Percentiles rank a stretch among this genome's conserved stretches.
Evolutionary conservation across 1,140 invertebrate species (phyloP).

Genomic region (Fragariocoptes setiger): DNA sequence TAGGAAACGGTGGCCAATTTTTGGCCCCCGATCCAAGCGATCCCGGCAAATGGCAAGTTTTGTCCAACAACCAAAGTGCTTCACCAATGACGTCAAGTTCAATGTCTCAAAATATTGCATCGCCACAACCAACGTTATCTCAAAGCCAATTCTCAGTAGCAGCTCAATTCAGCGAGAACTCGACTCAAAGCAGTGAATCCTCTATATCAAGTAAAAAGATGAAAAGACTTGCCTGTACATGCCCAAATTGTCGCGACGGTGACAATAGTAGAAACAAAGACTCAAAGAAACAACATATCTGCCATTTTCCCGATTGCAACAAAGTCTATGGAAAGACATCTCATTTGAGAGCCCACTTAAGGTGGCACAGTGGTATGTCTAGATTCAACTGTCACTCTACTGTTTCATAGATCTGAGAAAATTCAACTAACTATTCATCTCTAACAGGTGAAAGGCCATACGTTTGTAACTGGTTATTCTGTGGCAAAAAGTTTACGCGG

Average conservation of each 20-base stretch:
- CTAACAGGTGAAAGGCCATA: constrained; percentile 53
- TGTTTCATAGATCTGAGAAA: too few species aligned
- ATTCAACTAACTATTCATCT: too few species aligned
- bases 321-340: constrained; percentile 14
- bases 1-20: too few species aligned
- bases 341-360: constrained; percentile 18
- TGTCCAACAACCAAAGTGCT: too few species aligned
- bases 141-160: too few species aligned
- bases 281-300: constrained; percentile 50
- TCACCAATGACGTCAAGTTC: too few species aligned
- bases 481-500: constrained; percentile 36
- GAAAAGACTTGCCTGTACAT: constrained; percentile 66
- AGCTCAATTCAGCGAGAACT: too few species aligned
- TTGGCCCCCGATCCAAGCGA: constrained; percentile 45
- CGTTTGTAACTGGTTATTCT: constrained; percentile 73
- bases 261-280: constrained; percentile 28
- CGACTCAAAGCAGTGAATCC: too few species aligned
- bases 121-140: too few species aligned
- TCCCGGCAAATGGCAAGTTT: constrained; percentile 43
- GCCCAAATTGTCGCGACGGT: constrained; percentile 71
- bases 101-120: too few species aligned
- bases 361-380: constrained; percentile 78
- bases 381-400: too few species aligned
- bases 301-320: constrained; percentile 68
- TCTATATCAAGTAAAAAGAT: constrained; percentile 19